Percentiles rank a stretch among this genome's conserved stretches.
These are phyloP conservation scores for Engraulis encrasicolus DNA, from an alignment of 2,113 vertebrate genomes.

Conservation along the genomic window DNA sequence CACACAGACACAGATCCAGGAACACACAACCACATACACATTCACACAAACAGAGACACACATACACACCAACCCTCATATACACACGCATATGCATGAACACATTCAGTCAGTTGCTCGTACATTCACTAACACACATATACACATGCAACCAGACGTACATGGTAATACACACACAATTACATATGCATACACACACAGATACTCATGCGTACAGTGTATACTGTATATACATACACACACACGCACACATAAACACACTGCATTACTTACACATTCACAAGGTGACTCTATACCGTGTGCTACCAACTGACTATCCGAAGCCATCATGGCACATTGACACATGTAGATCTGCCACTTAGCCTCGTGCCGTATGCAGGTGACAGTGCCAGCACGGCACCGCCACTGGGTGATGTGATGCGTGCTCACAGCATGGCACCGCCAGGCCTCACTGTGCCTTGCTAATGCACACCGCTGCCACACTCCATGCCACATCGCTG, in stretches of 20 bases:
- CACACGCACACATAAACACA: not conserved
- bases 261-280: not conserved
- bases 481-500: not conserved
- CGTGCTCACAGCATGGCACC: not conserved
- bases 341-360: not conserved
- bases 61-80: not conserved
- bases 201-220: no score
- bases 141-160: no score
- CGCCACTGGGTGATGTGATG: not conserved
- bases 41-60: not conserved
- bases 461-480: not conserved
- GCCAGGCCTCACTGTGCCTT: not conserved
- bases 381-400: not conserved
- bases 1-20: not conserved
- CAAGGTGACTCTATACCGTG: no score
- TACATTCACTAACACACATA: not conserved
- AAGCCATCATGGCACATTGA: not conserved
- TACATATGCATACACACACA: not conserved
- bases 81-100: not conserved
- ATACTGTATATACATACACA: no score
- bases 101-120: not conserved
- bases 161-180: not conserved
- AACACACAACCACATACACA: not conserved
- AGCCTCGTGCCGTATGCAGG: not conserved
- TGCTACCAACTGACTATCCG: not conserved